Evolutionary conservation across 2,888 invertebrate species (phyloP), one percentile per base, ranked within the genome.

Genomic region (Spilarctia lutea): DNA sequence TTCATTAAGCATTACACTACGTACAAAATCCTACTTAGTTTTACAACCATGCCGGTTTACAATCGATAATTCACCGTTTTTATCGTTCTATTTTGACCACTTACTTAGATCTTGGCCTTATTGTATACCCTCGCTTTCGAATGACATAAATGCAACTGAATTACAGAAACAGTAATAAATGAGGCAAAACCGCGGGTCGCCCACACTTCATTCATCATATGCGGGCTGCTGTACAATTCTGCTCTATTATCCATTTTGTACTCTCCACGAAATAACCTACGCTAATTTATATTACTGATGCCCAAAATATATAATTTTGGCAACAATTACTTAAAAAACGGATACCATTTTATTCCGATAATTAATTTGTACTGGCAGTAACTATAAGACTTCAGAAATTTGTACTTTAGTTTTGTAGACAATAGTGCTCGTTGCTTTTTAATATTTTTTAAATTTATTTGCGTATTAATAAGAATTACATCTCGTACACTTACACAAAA

Each of bases 21-120:
- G 94, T 95, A 95, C 94, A 95, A 95, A 95, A 95, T 89, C 91
- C 94, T 95, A 94, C 91, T 93, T 94, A 96, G 96, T 96, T 96
- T 96, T 96, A 96, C 93, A 96, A 96, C 96, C 96, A 91, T 92
- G 90, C 89, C 93, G 96, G 95, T 95, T 96, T 93, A 90, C 89
- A 89, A 85, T 90, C 91, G 87, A 90, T 88, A 89, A 88, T 85
- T 87, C 86, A 88, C 86, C 88, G 87, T 80, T 84, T 86, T 81
- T 87, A 83, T 88, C 89, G 85, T 88, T 87, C 86, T 84, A 83
- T 82, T 81, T 85, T 82, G 88, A 89, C 89, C 88, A 87, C 88
- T 87, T 88, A 90, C 90, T 83, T 85, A 85, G 87, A 86, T 90
- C 90, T 91, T 90, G 85, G 88, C 89, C 89, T 83, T 86, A 84